Evolutionary conservation across 2,113 vertebrate species (phyloP).

Genomic region (Periophthalmodon schlosseri): DNA sequence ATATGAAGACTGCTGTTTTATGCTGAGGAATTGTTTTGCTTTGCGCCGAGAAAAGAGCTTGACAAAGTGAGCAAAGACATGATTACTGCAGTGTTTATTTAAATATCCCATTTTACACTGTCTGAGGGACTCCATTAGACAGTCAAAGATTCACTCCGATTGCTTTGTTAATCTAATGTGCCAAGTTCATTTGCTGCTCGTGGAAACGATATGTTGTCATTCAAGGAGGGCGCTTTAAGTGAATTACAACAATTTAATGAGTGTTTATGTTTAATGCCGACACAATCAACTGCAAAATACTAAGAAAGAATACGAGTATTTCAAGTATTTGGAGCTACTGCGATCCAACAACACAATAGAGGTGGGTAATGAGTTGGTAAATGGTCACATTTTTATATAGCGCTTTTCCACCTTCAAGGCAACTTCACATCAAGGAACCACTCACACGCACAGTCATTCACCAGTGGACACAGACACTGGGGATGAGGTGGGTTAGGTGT

Average conservation of each 20-base stretch:
- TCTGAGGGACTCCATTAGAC: slow-evolving; percentile 23
- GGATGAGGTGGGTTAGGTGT: too few relatives aligned
- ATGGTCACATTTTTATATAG: too few relatives aligned
- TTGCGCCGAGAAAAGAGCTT: slow-evolving; percentile 5
- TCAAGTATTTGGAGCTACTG: too few relatives aligned
- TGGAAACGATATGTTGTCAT: slow-evolving; percentile 26
- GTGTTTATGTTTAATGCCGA: not conserved
- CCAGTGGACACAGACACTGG: too few relatives aligned
- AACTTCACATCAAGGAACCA: too few relatives aligned
- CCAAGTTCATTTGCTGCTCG: slow-evolving; percentile 29
- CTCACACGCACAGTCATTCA: too few relatives aligned
- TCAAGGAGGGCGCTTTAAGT: slow-evolving; percentile 17
- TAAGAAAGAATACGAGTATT: too few relatives aligned
- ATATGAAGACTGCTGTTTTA: slow-evolving; percentile 9
- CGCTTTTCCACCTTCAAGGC: too few relatives aligned
- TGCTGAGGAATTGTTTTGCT: slow-evolving; percentile 13
- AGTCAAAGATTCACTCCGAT: slow-evolving; percentile 35
- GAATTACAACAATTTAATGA: slow-evolving; percentile 18
- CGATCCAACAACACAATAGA: too few relatives aligned
- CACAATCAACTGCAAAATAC: not conserved
- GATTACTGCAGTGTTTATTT: slow-evolving; percentile 18
- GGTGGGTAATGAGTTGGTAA: too few relatives aligned
- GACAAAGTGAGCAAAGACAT: slow-evolving; percentile 8
- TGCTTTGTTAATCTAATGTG: slow-evolving; percentile 29
- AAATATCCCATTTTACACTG: slow-evolving; percentile 27